Percentiles rank a stretch among this genome's conserved stretches.
Conservation (phyloP, 2,113 vertebrate genomes). For the Myxocyprinus asiaticus region DNA sequence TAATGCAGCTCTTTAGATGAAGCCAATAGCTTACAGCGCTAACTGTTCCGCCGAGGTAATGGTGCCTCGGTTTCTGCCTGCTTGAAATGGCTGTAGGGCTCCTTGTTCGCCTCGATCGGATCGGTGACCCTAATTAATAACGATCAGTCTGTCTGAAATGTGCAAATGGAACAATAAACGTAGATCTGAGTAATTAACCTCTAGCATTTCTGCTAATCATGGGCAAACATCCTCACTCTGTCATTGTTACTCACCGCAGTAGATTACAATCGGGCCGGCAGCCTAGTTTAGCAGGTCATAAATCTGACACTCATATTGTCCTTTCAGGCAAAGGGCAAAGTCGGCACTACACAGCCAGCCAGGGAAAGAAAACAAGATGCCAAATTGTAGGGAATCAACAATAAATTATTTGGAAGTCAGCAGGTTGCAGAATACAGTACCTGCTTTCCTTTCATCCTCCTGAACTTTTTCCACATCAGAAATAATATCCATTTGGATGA, state of each 20-base stretch:
- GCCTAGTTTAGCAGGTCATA: slow-evolving; percentile 83
- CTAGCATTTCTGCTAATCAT: slow-evolving; percentile 97
- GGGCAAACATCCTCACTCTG: slow-evolving; percentile 94
- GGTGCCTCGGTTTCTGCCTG: slow-evolving; percentile 94
- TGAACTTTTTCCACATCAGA: neutral
- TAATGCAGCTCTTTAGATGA: slow-evolving; percentile 95
- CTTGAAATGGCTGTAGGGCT: slow-evolving; percentile 93
- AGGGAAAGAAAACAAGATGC: slow-evolving; percentile 21
- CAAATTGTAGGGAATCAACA: slow-evolving; percentile 1
- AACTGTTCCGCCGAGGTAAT: slow-evolving; percentile 96
- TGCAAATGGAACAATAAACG: slow-evolving; percentile 99
- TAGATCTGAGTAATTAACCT: slow-evolving; percentile 96
- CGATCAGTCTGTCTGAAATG: slow-evolving; percentile 95
- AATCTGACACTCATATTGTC: slow-evolving; percentile 43
- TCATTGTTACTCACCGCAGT: slow-evolving; percentile 87
- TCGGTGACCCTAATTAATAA: slow-evolving; percentile 99
- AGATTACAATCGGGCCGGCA: slow-evolving; percentile 88
- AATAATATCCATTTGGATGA: neutral
- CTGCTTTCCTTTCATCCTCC: neutral
- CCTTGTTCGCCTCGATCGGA: slow-evolving; percentile 83
- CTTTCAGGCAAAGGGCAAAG: slow-evolving; percentile 83
- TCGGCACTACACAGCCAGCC: slow-evolving; percentile 63
- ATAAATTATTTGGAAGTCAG: neutral
- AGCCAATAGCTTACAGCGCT: slow-evolving; percentile 96
- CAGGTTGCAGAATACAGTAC: neutral